Evolutionary conservation across 2,888 invertebrate species (phyloP), one percentile per base, ranked within the genome.

Genomic region (Pheosia tremula): DNA sequence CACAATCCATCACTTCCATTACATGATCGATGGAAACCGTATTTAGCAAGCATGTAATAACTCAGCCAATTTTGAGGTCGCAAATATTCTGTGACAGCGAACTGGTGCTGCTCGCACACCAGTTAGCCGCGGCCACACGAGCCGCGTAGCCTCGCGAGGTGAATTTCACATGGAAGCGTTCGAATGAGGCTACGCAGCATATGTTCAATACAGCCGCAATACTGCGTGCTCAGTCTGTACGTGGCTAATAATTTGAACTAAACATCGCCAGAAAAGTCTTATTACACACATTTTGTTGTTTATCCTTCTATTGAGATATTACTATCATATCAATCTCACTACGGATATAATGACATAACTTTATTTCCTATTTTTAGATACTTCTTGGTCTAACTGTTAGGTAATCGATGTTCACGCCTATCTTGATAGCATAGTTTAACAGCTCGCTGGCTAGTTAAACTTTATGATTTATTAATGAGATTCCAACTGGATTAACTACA

Each of bases 1-100:
- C 60, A 67, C 69, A 74, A 82, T 81, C 78, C 74, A 77, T 81
- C 78, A 80, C 58, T 57, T 59, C 56, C 61, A 63, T 64, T 55
- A 53, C 58, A 73, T 73, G 75, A 77, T 77, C 75, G 78, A 76
- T 76, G 66, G 57, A 65, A 66, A 62, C 52, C 60, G 53, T 62
- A 60, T 66, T 67, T 63, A 62, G 56, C 56, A 39, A 45, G 56
- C 36, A 68, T 53, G 11, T 57, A 60, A 72, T 72, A 66, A 63
- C 62, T 60, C 50, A 41, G 11, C 56, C 63, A 66, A 68, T 70
- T 66, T 68, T 60, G 62, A 62, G 59, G 66, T 68, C 56, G 64
- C 56, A 75, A 70, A 61, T 72, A 67, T 65, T 64, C 57, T 57
- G 59, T 37, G 45, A 61, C 61, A 57, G 41, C 43, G 43, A 43